These are phyloP conservation scores for Thunnus thynnus DNA, from an alignment of 2,113 vertebrate species.

Conservation along the genomic window DNA sequence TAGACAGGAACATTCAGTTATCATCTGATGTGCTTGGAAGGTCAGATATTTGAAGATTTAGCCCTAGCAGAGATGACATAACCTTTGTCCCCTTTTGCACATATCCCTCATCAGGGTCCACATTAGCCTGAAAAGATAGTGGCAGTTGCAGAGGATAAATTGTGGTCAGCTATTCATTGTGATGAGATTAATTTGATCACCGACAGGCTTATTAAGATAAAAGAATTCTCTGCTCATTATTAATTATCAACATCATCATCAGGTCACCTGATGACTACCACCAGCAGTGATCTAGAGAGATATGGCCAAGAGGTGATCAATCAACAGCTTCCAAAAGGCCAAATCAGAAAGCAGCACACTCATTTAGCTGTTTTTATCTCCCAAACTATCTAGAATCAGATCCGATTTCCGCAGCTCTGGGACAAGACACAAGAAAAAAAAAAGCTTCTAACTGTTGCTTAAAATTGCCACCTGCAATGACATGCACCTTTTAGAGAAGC, in stretches of 20 bases:
- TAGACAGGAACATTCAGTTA: no score
- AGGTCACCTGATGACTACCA: background rate
- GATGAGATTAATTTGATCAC: background rate
- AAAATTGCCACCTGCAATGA: background rate
- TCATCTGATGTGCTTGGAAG: no score
- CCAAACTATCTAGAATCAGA: background rate
- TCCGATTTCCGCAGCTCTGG: background rate
- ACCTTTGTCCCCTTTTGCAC: no score
- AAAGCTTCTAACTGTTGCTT: background rate
- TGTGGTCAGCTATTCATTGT: background rate
- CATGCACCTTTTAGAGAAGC: no score
- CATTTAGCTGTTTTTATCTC: background rate
- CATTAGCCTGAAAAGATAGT: background rate
- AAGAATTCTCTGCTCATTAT: no score
- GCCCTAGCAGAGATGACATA: no score
- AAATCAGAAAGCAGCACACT: background rate
- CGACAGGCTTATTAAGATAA: background rate
- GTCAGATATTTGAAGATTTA: no score
- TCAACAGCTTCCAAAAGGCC: conserved; percentile 6
- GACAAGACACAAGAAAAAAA: background rate
- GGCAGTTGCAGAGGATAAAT: background rate
- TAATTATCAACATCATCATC: no score
- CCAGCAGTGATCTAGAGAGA: background rate
- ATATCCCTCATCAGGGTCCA: no score
- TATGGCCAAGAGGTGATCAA: background rate